Evolutionary conservation across 2,113 vertebrate species (phyloP).

Genomic region (Zosterops japonicus): DNA sequence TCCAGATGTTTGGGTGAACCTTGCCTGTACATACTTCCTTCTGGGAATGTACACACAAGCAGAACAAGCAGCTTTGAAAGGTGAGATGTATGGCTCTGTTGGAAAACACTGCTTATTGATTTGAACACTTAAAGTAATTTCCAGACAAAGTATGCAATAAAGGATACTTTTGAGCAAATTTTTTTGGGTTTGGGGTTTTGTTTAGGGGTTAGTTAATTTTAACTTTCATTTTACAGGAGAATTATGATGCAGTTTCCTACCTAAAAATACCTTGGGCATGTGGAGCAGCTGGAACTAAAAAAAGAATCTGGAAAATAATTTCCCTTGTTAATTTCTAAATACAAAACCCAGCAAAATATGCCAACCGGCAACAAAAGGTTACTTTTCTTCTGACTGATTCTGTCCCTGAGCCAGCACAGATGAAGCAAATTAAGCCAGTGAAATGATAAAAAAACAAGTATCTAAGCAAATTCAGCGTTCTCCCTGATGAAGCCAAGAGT

Average conservation of each 20-base stretch:
- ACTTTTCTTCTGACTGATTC: background rate
- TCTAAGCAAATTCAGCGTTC: background rate
- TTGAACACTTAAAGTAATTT: background rate
- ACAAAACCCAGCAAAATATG: background rate
- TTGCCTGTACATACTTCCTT: constrained; percentile 92
- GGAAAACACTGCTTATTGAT: background rate
- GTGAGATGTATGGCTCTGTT: constrained; percentile 63
- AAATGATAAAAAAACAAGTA: background rate
- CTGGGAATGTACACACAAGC: constrained; percentile 95
- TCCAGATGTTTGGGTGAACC: constrained; percentile 89
- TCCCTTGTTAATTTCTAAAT: background rate
- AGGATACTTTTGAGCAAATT: background rate
- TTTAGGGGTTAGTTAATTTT: background rate
- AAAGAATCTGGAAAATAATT: background rate
- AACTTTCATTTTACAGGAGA: background rate
- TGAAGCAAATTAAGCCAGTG: background rate
- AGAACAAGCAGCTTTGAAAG: constrained; percentile 89
- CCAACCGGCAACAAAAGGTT: background rate
- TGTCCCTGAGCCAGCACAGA: background rate
- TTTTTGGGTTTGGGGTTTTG: background rate
- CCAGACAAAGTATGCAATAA: background rate
- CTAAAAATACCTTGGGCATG: background rate
- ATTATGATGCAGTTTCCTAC: background rate
- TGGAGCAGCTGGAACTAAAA: background rate
- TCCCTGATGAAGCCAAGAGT: background rate